These are phyloP conservation scores for Platanista minor DNA, from an alignment of 2,113 vertebrate species.

Conservation along the genomic window DNA sequence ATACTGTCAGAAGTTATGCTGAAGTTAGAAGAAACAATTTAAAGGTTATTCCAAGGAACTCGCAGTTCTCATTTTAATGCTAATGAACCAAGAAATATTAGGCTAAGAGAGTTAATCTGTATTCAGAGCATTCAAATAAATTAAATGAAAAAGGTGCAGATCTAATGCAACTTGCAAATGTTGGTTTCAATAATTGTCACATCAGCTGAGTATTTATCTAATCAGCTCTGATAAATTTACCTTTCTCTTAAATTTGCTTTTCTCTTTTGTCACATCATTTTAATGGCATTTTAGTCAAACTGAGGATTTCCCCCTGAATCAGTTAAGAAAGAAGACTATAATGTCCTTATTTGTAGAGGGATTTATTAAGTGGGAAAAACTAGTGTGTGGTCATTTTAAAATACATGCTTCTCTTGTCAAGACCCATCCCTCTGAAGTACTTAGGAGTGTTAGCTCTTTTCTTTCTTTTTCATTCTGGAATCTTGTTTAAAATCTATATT, in stretches of 20 bases:
- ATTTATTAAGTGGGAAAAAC: not conserved
- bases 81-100: conserved; percentile 67
- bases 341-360: not conserved
- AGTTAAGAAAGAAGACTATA: not conserved
- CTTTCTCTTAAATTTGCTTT: conserved; percentile 8
- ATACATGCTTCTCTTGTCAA: not conserved
- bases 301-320: not conserved
- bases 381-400: not conserved
- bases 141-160: conserved; percentile 62
- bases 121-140: conserved; percentile 69
- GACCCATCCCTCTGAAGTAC: not conserved
- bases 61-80: conserved; percentile 62
- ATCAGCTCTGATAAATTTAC: conserved; percentile 62
- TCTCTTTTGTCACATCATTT: conserved; percentile 24
- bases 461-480: not conserved
- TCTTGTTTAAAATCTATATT: not conserved
- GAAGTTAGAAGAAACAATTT: conserved; percentile 66
- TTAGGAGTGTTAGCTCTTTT: not conserved
- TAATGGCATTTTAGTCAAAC: conserved; percentile 11
- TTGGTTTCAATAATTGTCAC: conserved; percentile 72
- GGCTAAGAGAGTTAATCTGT: conserved; percentile 63
- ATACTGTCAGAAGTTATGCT: conserved; percentile 52
- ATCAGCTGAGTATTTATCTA: conserved; percentile 67
- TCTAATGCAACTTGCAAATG: conserved; percentile 63
- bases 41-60: conserved; percentile 65